These are phyloP conservation scores for Galaxias olidus DNA, from an alignment of 2,797 vertebrate genomes.

Conservation along the genomic window DNA sequence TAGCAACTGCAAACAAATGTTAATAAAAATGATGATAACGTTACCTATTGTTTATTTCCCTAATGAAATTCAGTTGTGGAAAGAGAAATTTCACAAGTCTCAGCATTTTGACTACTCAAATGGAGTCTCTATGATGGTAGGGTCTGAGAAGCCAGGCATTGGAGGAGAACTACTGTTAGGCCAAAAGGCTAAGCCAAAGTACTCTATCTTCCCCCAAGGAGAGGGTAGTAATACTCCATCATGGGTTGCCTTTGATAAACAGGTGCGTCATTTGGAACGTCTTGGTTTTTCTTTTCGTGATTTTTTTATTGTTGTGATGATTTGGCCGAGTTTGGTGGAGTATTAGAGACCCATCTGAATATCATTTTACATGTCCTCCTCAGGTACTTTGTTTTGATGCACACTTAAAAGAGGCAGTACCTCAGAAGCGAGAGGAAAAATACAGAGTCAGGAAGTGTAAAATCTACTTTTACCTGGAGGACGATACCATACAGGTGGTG, in stretches of 20 bases:
- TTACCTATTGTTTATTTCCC: not conserved
- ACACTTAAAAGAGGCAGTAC: slow-evolving; percentile 82
- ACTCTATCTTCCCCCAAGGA: slow-evolving; percentile 72
- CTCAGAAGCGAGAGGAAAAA: slow-evolving; percentile 74
- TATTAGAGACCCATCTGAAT: no score
- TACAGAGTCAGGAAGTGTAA: slow-evolving; percentile 85
- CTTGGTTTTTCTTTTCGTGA: no score
- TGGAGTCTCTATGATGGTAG: slow-evolving; percentile 76
- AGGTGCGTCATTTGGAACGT: slow-evolving; percentile 67
- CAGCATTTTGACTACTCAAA: slow-evolving; percentile 83
- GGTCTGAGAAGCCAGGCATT: slow-evolving; percentile 79
- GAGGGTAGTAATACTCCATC: slow-evolving; percentile 67
- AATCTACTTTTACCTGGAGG: slow-evolving; percentile 90
- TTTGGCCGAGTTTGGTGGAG: no score
- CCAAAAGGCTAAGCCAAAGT: slow-evolving; percentile 72
- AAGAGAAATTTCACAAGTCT: slow-evolving; percentile 87
- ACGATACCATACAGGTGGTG: slow-evolving; percentile 90
- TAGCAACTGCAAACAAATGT: not conserved
- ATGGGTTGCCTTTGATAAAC: slow-evolving; percentile 91
- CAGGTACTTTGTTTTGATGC: slow-evolving; percentile 89
- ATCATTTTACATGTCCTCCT: slow-evolving; percentile 18
- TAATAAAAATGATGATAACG: not conserved
- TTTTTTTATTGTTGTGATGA: not conserved
- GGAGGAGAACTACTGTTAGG: slow-evolving; percentile 78
- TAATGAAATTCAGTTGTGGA: slow-evolving; percentile 69